Evolutionary conservation across 2,113 vertebrate species (phyloP), one percentile per base, ranked within the genome.

Genomic region (Toxotes chatareus): DNA sequence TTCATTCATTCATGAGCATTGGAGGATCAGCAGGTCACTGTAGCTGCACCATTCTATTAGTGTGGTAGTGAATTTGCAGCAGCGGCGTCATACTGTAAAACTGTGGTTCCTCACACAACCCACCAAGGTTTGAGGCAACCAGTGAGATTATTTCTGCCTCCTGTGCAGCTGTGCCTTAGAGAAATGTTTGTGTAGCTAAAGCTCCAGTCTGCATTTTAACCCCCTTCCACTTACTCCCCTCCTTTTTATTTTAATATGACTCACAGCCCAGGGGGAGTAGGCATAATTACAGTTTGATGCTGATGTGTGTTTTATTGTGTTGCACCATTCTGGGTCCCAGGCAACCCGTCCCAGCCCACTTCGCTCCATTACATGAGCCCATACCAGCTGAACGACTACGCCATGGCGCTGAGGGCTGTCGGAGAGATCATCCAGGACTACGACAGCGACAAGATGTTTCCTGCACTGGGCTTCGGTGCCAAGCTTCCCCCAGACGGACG

Each of bases 371-470:
- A 99, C 91, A 98, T 99, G 97, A 99, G 97, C 79, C 98, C 98
- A 6, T 99, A 99, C 88, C 98, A 99, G 81, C 93, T 99, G 80
- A 99, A 99, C n/a, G 97, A 98, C 68, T 99, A 99, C 55, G 98
- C 97, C 47, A 97, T 99, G 97, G 98, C 98, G 0, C 91, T 99
- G 90, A 96, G 96, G 79, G 98, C 98, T 4, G 96, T 99, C 13
- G 98, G 98, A 3, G 98, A 99, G 94, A 99, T 99, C 73, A 98
- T 99, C 92, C 98, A 99, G 94, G 98, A 99, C 93, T 99, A 99
- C 19, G 98, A 99, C 92, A 98, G 96, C 59, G 98, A 99, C 87
- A 99, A 99, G 95, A 96, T 99, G 96, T 99, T 99, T 91, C 98
- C 98, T 38, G 98, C 98, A 3, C 95, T 99, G 59, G 98, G 98